These are phyloP conservation scores for Odontophorus gujanensis DNA, from an alignment of 2,113 vertebrate species.

Conservation along the genomic window DNA sequence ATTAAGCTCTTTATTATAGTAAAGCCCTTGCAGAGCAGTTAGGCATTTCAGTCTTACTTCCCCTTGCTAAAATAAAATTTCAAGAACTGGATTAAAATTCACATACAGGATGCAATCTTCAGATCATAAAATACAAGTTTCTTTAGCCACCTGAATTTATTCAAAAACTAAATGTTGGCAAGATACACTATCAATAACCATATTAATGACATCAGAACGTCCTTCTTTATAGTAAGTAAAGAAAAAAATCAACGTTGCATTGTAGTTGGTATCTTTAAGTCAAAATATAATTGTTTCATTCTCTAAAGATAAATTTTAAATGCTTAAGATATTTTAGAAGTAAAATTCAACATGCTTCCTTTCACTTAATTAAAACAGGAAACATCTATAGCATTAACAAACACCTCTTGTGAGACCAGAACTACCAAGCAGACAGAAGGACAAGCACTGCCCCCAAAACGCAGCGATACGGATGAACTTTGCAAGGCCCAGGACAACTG, in stretches of 20 bases:
- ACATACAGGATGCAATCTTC: neutral
- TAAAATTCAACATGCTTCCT: neutral
- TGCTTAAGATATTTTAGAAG: neutral
- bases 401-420: neutral
- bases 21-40: constrained; percentile 97
- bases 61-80: constrained; percentile 88
- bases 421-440: neutral
- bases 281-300: neutral
- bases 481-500: neutral
- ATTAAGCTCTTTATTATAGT: constrained; percentile 98
- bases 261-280: neutral
- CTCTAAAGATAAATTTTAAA: neutral
- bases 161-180: neutral
- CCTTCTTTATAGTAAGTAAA: neutral
- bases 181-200: neutral
- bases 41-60: constrained; percentile 98
- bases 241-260: no score
- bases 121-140: neutral
- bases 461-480: neutral
- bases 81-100: constrained; percentile 59
- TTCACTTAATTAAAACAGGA: neutral
- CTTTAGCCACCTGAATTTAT: neutral
- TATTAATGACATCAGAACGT: neutral
- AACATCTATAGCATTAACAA: rapidly evolving
- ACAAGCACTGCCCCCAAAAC: neutral